Evolutionary conservation across 2,797 vertebrate genomes (phyloP), one percentile per base, ranked within the genome.

Genomic region (Pagetopsis macropterus): DNA sequence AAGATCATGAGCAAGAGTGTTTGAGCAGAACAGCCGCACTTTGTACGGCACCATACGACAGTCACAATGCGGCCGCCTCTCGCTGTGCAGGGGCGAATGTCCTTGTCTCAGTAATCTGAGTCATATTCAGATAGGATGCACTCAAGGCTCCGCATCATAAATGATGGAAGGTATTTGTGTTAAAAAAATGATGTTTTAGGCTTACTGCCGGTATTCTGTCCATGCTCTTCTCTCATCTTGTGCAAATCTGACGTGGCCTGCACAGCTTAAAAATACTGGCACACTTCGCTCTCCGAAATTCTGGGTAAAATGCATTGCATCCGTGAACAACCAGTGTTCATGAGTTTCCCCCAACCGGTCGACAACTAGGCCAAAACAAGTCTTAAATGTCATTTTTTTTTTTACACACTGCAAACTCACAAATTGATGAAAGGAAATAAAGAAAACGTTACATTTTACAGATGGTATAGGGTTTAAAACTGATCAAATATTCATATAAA

Each of bases 101-200:
- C 76, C 69, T 84, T 2, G 76, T 75, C 71, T 67, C 71, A 62
- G 71, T 65, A 81, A 70, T 69, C 61, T 68, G 72, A 82, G 72
- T 84, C 70, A 72, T 81, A 78, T 70, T 75, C 76, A 75, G 37
- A 77, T 49, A 63, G 72, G 72, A 54, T 70, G 64, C 55, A 56
- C 68, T 80, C 74, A 66, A 77, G 70, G 79, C 73, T 82, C 79
- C 71, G 66, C 69, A 70, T 84, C 80, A 83, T 87, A 81, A 91
- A 88, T 85, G 87, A 91, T 82, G 64, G 84, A 87, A 70, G 78
- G 82, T 79, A 72, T 80, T 77, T 31, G 40, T 71, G 77, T 81
- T 82, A 90, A 87, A 37, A 37, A 88, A 78, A 72, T 58, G 17
- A 84, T 69, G 74, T 64, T 80, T 70, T 77, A 49, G 71, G 76